A percentile compares a stretch with the other conserved stretches of the same genome.
Conservation (phyloP, 2,797 vertebrate species). For the Heliangelus exortis region DNA sequence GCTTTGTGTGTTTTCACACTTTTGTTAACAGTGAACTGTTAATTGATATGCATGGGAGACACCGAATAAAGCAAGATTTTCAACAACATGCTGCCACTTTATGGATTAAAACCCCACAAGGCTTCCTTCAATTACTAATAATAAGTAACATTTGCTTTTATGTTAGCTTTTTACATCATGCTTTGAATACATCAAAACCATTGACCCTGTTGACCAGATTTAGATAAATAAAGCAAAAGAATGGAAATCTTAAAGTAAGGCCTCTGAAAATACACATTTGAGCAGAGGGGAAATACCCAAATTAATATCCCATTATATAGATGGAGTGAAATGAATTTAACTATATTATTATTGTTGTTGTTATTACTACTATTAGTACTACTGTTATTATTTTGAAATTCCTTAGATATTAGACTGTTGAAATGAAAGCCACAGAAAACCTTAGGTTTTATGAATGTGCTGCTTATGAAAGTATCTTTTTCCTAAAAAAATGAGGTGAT, state of each 20-base stretch:
- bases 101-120: not conserved
- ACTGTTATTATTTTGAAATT: not conserved
- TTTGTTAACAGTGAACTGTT: slow-evolving; percentile 46
- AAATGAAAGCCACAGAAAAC: not conserved
- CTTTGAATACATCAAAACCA: not conserved
- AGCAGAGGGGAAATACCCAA: not conserved
- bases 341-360: no score
- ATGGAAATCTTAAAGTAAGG: not conserved
- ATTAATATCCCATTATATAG: not conserved
- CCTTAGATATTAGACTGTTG: not conserved
- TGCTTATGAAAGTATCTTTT: not conserved
- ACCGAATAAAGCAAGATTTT: not conserved
- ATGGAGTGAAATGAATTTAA: not conserved
- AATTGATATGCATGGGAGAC: slow-evolving; percentile 42
- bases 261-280: not conserved
- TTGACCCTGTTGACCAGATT: not conserved
- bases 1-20: slow-evolving; percentile 59
- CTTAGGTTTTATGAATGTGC: not conserved
- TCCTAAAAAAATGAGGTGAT: not conserved
- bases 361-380: no score
- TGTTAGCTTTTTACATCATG: not conserved
- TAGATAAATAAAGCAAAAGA: not conserved
- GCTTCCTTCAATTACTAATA: not conserved
- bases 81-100: not conserved
- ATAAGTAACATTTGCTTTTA: not conserved